phyloP scores from a whole-genome alignment of 2,113 vertebrate genomes.

The Centropus unirufus region DNA sequence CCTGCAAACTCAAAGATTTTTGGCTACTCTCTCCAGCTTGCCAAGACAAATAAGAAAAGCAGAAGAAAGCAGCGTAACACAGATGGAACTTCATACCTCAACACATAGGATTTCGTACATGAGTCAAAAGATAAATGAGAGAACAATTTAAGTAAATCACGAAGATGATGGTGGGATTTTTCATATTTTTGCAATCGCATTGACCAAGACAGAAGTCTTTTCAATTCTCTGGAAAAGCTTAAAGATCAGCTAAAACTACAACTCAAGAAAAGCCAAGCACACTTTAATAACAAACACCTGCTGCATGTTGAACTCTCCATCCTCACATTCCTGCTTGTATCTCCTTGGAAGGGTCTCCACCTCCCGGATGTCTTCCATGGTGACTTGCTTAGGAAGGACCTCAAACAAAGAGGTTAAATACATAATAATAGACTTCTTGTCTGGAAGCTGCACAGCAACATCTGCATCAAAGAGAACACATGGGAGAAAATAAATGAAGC shows the following conservation, averaged over 20 bases:
- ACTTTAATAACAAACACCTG: conserved; percentile 69
- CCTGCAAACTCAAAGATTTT: background rate
- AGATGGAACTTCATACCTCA: background rate
- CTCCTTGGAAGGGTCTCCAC: conserved; percentile 93
- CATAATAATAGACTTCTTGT: conserved; percentile 99
- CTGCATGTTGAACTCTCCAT: conserved; percentile 65
- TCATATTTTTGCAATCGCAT: rapidly evolving
- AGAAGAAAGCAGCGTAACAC: background rate
- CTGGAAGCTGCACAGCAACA: conserved; percentile 93
- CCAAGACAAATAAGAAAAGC: background rate
- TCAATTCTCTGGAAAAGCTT: background rate
- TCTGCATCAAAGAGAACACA: conserved; percentile 77
- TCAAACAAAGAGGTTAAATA: conserved; percentile 97
- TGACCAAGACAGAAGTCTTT: background rate
- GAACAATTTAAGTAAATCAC: background rate
- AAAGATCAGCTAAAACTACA: background rate
- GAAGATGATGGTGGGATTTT: background rate
- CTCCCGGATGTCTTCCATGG: conserved; percentile 93
- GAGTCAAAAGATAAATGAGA: background rate
- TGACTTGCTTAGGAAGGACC: conserved; percentile 94
- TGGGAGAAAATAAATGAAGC: background rate
- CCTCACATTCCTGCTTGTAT: conserved; percentile 86
- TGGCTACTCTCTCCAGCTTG: background rate
- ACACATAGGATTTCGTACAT: background rate
- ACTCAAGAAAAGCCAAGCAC: background rate